phyloP scores from a whole-genome alignment of 2,113 vertebrate genomes.

The Festucalex cinctus region DNA sequence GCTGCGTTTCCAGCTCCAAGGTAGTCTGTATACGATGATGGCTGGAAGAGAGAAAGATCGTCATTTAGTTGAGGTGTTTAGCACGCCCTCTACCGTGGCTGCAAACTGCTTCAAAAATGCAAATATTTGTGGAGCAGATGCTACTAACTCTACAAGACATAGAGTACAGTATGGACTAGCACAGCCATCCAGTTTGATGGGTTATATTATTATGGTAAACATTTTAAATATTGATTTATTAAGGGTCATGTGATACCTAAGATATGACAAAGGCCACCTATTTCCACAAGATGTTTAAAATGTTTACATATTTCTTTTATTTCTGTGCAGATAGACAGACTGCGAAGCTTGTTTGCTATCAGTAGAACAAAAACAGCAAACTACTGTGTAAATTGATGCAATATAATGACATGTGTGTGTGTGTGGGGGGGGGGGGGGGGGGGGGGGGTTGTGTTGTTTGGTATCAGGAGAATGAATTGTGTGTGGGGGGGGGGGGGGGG shows the following conservation, averaged over 20 bases:
- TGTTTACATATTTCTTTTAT: neutral
- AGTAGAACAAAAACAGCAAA: neutral
- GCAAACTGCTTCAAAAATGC: neutral
- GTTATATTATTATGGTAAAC: neutral
- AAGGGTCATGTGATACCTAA: neutral
- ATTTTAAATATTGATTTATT: neutral
- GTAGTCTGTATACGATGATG: slow-evolving; percentile 84
- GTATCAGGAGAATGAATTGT: no score
- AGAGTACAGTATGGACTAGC: neutral
- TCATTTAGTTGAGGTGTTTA: neutral
- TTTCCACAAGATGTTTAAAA: no score
- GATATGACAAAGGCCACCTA: neutral
- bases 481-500: no score
- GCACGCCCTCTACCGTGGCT: no score
- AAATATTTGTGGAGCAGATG: neutral
- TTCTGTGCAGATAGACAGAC: neutral
- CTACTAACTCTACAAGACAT: neutral
- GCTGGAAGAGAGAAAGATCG: slow-evolving; percentile 50
- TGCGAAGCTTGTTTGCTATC: neutral
- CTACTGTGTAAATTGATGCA: no score
- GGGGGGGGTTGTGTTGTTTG: no score
- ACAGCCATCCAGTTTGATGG: neutral
- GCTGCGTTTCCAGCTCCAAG: slow-evolving; percentile 94
- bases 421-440: no score
- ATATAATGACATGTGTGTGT: no score